Evolutionary conservation across 2,797 vertebrate species (phyloP), one percentile per base, ranked within the genome.

Genomic region (Tokudaia muenninki): DNA sequence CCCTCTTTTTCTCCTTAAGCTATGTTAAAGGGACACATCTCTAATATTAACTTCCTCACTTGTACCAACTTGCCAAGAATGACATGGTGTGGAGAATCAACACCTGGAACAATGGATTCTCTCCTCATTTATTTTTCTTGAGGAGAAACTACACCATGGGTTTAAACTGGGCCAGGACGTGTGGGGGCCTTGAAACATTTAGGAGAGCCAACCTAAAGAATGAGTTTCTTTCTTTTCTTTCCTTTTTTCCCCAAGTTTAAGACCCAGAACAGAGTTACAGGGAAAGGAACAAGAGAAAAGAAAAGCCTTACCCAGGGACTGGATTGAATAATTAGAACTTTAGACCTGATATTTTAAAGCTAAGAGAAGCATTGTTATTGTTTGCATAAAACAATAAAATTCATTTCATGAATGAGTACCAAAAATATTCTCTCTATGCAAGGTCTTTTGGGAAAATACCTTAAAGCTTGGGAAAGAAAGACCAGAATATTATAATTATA

Each of bases 1-100:
- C 94, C 97, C 97, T 96, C 97, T 94, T 98, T 80, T 97, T 96
- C 94, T 98, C 98, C 96, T 97, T 96, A 6, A 98, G 97, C 83
- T 96, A 97, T 83, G 92, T 96, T 92, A 96, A 98, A 98, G 70
- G 89, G 94, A 97, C 97, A 90, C 67, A 97, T 88, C 92, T 96
- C 96, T 96, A 84, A 96, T 98, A 94, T 96, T 67, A 97, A 95
- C 96, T 93, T 96, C 91, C 87, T 96, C 87, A 67, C 77, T 92
- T 88, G 37, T 0, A 7, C 63, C 97, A 52, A 52, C 50, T 94
- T 97, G 97, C 96, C 94, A 93, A 29, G 2, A 72, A 98, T 4
- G 92, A 93, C 2, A 97, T 26, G 11, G 41, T 89, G 90, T 92
- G 52, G 97, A 96, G 95, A 97, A 97, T 93, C 94, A 24, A 92